A percentile compares a stretch with the other conserved stretches of the same genome.
Conservation (phyloP, 2,113 vertebrate species). For the Herpetotheres cachinnans region DNA sequence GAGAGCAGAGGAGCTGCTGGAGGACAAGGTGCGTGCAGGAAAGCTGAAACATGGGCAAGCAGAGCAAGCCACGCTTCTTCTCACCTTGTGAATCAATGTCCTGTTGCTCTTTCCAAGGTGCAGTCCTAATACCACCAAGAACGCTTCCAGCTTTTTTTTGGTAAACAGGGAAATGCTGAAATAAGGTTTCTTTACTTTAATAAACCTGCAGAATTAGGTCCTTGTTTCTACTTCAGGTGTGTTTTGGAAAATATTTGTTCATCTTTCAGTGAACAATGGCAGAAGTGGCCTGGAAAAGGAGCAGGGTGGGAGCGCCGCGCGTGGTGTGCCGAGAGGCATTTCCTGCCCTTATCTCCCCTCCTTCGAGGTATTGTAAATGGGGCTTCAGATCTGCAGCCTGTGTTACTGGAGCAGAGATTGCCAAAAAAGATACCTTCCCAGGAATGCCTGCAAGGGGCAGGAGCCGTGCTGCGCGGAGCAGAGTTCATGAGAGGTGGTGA, state of each 20-base stretch:
- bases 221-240: not conserved
- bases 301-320: constrained; percentile 34
- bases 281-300: constrained; percentile 34
- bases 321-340: constrained; percentile 23
- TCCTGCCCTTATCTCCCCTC: constrained; percentile 52
- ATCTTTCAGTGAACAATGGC: constrained; percentile 35
- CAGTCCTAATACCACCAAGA: not conserved
- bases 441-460: not conserved
- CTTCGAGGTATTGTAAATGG: constrained; percentile 39
- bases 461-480: not conserved
- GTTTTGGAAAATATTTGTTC: constrained; percentile 45
- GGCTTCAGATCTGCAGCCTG: constrained; percentile 17
- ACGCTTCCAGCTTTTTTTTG: not conserved
- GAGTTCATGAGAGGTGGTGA: not conserved
- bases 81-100: not conserved
- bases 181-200: not conserved
- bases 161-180: not conserved
- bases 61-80: not conserved
- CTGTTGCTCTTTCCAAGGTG: not conserved
- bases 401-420: not conserved
- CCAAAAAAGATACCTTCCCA: constrained; percentile 36
- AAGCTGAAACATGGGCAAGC: not conserved
- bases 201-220: not conserved
- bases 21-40: not conserved
- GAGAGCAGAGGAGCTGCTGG: not conserved